Base-by-base conservation (phyloP, 35 echinoderm and acorn worm genomes). In the Strongylocentrotus purpuratus region DNA sequence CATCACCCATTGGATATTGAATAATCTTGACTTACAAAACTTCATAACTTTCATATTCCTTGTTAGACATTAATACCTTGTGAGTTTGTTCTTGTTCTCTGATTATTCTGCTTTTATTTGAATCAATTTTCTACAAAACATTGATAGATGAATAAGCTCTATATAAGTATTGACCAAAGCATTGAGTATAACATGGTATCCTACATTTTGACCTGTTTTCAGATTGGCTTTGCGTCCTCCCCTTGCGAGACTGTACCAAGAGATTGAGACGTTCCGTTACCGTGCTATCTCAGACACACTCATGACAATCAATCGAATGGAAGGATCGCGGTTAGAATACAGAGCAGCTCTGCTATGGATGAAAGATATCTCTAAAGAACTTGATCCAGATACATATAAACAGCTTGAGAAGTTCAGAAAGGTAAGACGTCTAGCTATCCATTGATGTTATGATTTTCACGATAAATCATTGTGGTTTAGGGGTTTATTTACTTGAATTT, bases 381-480 rank as follows among this genome's bases (percentile, higher is more conserved):
- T 99, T 32, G 98, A 99, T 60, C 98, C 98, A 92, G 98, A 99
- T 94, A 99, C 98, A 10, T 97, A 96, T 94, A 99, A 99, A 93
- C 98, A 99, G 61, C 94, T 99, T 22, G 98, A 99, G 95, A 99
- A 98, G 94, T 99, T 99, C 92, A 99, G 98, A 95, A 99, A 98
- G 97, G 98, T 99, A 95, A 65, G 59, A 71, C 33, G 70, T 12
- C 31, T 14, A 46, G 12, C 12, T 89, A 33, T 33, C 87, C 59
- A 5, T 41, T 41, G 35, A 41, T 41, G 35, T 28, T 48, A 94
- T 59, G 86, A 88, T 11, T 94, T 33, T 32, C 92, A 94, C 28
- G 13, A 52, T 52, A 88, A 59, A 17, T 59, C 11, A 59, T 17
- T 59, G 35, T 41, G 35, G 35, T 41, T 41, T 22, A 86, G 14